These are phyloP conservation scores for Macquaria ambigua DNA, from an alignment of 2,113 vertebrate species.

Conservation along the genomic window DNA sequence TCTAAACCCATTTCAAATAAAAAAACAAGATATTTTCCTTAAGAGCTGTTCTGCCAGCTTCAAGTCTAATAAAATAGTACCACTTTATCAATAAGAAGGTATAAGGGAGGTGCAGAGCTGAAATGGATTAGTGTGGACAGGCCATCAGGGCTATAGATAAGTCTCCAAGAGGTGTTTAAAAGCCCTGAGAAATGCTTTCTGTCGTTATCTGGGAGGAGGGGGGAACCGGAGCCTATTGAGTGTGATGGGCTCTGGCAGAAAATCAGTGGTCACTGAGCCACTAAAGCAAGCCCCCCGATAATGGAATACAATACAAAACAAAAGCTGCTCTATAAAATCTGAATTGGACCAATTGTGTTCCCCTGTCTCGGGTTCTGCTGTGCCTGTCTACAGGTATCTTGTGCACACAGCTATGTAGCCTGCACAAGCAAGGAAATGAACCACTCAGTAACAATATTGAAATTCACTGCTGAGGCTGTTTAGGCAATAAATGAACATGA, in stretches of 20 bases:
- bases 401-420: conserved; percentile 8
- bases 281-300: conserved; percentile 79
- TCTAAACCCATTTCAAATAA: conserved; percentile 82
- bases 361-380: conserved; percentile 39
- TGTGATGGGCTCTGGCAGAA: conserved; percentile 92
- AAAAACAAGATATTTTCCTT: conserved; percentile 86
- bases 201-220: conserved; percentile 85
- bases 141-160: conserved; percentile 88
- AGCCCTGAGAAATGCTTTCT: conserved; percentile 90
- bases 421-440: conserved; percentile 30
- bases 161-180: conserved; percentile 88
- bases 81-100: conserved; percentile 89
- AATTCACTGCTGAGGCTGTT: conserved; percentile 39
- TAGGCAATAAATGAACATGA: conserved; percentile 39
- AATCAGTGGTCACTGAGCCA: conserved; percentile 92
- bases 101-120: conserved; percentile 84
- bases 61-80: conserved; percentile 87
- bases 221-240: conserved; percentile 84
- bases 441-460: conserved; percentile 36
- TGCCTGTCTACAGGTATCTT: conserved; percentile 41
- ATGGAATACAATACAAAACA: conserved; percentile 80
- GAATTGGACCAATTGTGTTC: conserved; percentile 76
- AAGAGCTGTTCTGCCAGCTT: conserved; percentile 84
- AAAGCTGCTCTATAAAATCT: conserved; percentile 79
- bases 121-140: conserved; percentile 93